Evolutionary conservation across 2,888 invertebrate species (phyloP).

Genomic region (Malachius bipustulatus): DNA sequence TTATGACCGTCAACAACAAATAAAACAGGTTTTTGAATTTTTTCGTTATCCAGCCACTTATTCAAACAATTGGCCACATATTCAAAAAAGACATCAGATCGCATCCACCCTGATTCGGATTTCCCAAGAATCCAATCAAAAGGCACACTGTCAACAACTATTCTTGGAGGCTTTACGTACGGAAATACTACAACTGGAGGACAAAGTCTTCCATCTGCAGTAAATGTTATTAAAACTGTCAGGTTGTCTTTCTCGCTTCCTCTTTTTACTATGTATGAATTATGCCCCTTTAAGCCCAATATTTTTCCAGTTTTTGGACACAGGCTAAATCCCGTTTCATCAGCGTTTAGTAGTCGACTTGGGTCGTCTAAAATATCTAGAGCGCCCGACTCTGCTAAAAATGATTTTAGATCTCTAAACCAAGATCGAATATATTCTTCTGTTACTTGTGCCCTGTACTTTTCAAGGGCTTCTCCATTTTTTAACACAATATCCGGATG

Average conservation of each 20-base stretch:
- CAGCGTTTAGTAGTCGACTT: conserved; percentile 26
- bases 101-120: too few relatives aligned
- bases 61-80: too few relatives aligned
- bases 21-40: too few relatives aligned
- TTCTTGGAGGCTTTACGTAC: conserved; percentile 16
- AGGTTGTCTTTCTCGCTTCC: conserved; percentile 17
- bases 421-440: conserved; percentile 18
- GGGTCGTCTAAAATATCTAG: conserved; percentile 19
- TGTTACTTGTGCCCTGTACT: conserved; percentile 16
- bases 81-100: too few relatives aligned
- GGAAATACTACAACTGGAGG: conserved; percentile 11
- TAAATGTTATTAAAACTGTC: conserved; percentile 16
- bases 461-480: conserved; percentile 16
- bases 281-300: conserved; percentile 14
- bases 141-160: too few relatives aligned
- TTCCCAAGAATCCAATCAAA: too few relatives aligned
- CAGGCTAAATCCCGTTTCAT: conserved; percentile 28
- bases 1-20: too few relatives aligned
- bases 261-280: conserved; percentile 11
- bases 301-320: conserved; percentile 18
- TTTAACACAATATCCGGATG: conserved; percentile 13
- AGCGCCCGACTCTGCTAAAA: conserved; percentile 9
- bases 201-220: too few relatives aligned
- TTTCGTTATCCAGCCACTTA: too few relatives aligned
- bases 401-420: conserved; percentile 18